phyloP scores from a whole-genome alignment of 2,113 vertebrate genomes.

The Cygnus atratus region DNA sequence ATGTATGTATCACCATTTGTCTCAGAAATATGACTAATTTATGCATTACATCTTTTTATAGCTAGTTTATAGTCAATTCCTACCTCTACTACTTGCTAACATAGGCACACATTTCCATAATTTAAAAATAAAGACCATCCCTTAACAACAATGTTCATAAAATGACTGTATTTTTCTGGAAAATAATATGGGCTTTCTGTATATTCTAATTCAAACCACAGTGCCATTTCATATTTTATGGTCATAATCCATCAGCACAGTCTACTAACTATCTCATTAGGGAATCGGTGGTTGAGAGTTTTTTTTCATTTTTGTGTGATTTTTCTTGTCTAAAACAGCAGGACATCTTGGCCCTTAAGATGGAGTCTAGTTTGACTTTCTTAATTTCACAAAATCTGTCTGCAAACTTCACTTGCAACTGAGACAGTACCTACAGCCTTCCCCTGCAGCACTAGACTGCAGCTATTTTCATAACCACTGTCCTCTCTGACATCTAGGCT shows the following conservation, averaged over 20 bases:
- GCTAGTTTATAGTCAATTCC: neutral
- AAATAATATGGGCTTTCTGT: neutral
- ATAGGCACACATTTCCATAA: neutral
- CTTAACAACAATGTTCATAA: neutral
- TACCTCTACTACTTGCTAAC: neutral
- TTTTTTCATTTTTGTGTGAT: neutral
- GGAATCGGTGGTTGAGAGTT: neutral
- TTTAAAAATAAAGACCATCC: neutral
- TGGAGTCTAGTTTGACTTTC: neutral
- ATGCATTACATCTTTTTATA: neutral
- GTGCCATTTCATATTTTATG: neutral
- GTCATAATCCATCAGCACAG: neutral
- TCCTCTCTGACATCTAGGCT: neutral
- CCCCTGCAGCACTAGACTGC: neutral
- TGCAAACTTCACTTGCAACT: neutral
- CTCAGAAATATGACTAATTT: neutral
- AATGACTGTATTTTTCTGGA: neutral
- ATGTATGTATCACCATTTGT: neutral
- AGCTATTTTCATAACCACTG: neutral
- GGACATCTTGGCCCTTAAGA: neutral
- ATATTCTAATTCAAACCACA: neutral
- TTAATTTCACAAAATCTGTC: neutral
- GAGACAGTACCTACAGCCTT: neutral
- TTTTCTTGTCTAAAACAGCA: neutral
- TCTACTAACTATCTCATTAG: neutral